Evolutionary conservation across 1,140 invertebrate species (phyloP).

Genomic region (Ceratina calcarata): DNA sequence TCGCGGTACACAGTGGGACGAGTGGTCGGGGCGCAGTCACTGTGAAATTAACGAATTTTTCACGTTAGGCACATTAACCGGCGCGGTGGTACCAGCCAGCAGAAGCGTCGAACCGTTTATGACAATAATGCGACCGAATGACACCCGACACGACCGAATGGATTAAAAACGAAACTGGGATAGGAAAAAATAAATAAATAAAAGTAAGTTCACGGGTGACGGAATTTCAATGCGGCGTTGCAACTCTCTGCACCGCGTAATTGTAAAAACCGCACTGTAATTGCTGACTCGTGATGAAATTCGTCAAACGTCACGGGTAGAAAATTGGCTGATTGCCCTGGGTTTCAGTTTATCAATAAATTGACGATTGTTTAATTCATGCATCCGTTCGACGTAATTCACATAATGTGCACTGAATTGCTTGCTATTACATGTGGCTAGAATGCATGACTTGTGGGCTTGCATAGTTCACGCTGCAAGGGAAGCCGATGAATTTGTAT

Average conservation of each 20-base stretch:
- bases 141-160: slow-evolving; percentile 29
- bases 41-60: slow-evolving; percentile 75
- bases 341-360: too few relatives aligned
- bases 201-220: not conserved
- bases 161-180: not conserved
- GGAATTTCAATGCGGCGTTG: not conserved
- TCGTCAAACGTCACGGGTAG: not conserved
- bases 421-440: too few relatives aligned
- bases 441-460: too few relatives aligned
- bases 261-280: not conserved
- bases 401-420: too few relatives aligned
- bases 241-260: not conserved
- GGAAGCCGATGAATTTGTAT: too few relatives aligned
- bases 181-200: not conserved
- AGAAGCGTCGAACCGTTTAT: slow-evolving; percentile 66
- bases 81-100: slow-evolving; percentile 47
- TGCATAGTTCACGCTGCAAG: too few relatives aligned
- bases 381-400: too few relatives aligned
- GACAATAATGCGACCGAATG: slow-evolving; percentile 59
- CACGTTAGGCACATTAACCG: slow-evolving; percentile 68
- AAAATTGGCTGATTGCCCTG: not conserved
- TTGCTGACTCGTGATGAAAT: too few relatives aligned
- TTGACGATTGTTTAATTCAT: too few relatives aligned
- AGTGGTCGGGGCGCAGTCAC: slow-evolving; percentile 58
- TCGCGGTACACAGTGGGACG: slow-evolving; percentile 24